Percentiles rank a stretch among this genome's conserved stretches.
phyloP scores from a whole-genome alignment of 2,888 invertebrate species.

The Antheraea yamamai region DNA sequence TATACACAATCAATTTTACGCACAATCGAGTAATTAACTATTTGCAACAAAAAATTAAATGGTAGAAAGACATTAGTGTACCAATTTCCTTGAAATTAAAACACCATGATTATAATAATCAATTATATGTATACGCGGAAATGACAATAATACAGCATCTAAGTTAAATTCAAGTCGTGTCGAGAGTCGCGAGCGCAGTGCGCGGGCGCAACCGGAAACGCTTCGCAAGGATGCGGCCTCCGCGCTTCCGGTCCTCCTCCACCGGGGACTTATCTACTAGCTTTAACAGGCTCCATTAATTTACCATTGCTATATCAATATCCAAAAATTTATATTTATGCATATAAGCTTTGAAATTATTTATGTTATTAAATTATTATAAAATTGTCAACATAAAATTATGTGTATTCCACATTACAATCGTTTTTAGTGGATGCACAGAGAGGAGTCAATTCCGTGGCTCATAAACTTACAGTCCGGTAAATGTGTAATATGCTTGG shows the following conservation, averaged over 20 bases:
- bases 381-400: no score
- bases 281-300: not conserved
- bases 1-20: no score
- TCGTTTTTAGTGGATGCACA: no score
- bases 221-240: constrained; percentile 53
- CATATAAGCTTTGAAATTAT: not conserved
- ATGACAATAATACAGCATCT: not conserved
- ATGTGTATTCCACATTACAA: no score
- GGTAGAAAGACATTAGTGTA: not conserved
- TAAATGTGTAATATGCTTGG: no score
- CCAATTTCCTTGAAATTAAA: not conserved
- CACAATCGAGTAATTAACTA: no score
- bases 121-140: constrained; percentile 2
- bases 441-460: no score
- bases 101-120: constrained; percentile 1
- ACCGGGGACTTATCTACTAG: constrained; percentile 1
- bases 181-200: constrained; percentile 19
- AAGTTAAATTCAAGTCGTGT: constrained; percentile 10
- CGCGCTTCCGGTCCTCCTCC: constrained; percentile 45
- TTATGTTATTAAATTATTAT: no score
- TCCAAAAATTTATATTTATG: not conserved
- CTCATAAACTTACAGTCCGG: no score
- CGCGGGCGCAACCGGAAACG: constrained; percentile 44
- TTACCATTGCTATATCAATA: not conserved
- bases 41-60: no score